These are phyloP conservation scores for Aplocera efformata DNA, from an alignment of 2,888 invertebrate species.

Conservation along the genomic window DNA sequence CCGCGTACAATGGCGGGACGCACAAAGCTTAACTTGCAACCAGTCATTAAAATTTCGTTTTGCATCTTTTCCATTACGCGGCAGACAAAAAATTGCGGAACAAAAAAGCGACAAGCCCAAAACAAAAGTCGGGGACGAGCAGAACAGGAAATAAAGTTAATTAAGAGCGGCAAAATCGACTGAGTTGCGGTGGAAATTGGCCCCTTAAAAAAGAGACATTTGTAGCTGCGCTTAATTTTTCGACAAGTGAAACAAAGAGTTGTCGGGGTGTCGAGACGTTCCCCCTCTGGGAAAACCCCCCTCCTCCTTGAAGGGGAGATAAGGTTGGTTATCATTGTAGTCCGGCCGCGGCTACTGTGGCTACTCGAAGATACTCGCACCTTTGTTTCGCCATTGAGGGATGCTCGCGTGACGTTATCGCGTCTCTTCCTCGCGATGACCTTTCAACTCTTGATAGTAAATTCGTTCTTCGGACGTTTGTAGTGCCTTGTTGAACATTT, in stretches of 20 bases:
- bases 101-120: conserved; percentile 67
- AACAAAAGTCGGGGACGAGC: conserved; percentile 75
- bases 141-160: conserved; percentile 81
- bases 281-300: conserved; percentile 23
- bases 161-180: conserved; percentile 80
- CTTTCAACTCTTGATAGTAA: conserved; percentile 71
- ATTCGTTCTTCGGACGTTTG: conserved; percentile 68
- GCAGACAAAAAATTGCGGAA: conserved; percentile 78
- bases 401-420: conserved; percentile 77
- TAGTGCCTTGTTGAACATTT: conserved; percentile 47
- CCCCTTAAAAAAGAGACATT: conserved; percentile 78
- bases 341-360: conserved; percentile 67
- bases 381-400: conserved; percentile 78
- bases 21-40: conserved; percentile 74
- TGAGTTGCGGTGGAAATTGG: conserved; percentile 80
- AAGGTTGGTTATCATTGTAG: conserved; percentile 74
- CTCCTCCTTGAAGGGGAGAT: conserved; percentile 53
- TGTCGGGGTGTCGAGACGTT: conserved; percentile 51
- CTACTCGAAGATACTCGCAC: conserved; percentile 67
- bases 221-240: conserved; percentile 81
- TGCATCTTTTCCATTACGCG: conserved; percentile 78
- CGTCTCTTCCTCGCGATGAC: conserved; percentile 58
- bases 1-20: conserved; percentile 61
- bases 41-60: conserved; percentile 79
- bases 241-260: conserved; percentile 81